A percentile compares a stretch with the other conserved stretches of the same genome.
Evolutionary conservation across 2,113 vertebrate genomes (phyloP).

Genomic region (Ranitomeya variabilis): DNA sequence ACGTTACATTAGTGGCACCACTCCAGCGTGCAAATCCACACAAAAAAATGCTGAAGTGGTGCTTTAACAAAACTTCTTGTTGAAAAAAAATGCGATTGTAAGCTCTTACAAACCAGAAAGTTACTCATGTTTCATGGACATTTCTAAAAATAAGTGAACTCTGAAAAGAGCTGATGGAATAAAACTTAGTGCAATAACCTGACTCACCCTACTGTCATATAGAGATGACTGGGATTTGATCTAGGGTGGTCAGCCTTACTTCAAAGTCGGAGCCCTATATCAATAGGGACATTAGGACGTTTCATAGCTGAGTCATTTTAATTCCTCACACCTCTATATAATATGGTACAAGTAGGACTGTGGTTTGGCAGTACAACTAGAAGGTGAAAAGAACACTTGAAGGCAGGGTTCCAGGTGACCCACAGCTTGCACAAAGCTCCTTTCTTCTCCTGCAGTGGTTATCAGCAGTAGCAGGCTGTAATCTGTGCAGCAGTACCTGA

Average conservation of each 20-base stretch:
- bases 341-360: slow-evolving; percentile 33
- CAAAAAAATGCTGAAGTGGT: too few relatives aligned
- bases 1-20: too few relatives aligned
- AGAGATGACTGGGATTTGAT: slow-evolving; percentile 3
- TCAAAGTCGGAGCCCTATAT: slow-evolving; percentile 21
- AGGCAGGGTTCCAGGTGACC: slow-evolving; percentile 52
- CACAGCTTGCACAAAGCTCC: slow-evolving; percentile 50
- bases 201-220: slow-evolving; percentile 16
- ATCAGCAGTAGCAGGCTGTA: slow-evolving; percentile 54
- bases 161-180: slow-evolving; percentile 23
- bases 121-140: neutral
- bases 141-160: slow-evolving; percentile 8
- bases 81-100: neutral
- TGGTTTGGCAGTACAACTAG: slow-evolving; percentile 30
- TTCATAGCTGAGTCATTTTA: slow-evolving; percentile 24
- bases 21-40: too few relatives aligned
- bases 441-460: slow-evolving; percentile 44
- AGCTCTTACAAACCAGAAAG: neutral
- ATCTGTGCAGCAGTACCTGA: slow-evolving; percentile 54
- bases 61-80: neutral
- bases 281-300: neutral
- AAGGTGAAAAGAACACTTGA: slow-evolving; percentile 41
- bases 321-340: slow-evolving; percentile 43
- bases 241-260: neutral
- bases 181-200: neutral